These are phyloP conservation scores for Acanthornis magna DNA, from an alignment of 2,797 vertebrate species.

Conservation along the genomic window DNA sequence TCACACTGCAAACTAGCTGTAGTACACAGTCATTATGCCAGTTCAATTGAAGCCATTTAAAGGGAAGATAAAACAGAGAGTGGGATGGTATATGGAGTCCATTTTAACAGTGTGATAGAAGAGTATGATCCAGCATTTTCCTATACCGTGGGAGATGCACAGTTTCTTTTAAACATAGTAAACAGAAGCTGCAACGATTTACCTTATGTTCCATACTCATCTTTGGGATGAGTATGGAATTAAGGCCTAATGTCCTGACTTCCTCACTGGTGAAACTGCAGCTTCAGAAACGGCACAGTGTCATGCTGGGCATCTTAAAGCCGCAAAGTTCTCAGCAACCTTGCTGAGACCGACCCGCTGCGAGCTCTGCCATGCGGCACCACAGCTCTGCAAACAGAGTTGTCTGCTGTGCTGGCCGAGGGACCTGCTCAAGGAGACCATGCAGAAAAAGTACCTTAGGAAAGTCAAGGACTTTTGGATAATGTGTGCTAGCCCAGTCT, in stretches of 20 bases:
- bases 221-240: no score
- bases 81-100: background rate
- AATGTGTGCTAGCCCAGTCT: background rate
- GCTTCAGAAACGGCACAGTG: background rate
- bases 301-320: background rate
- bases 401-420: background rate
- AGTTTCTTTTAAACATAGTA: background rate
- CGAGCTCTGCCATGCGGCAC: background rate
- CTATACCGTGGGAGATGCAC: accelerated
- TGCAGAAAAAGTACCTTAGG: background rate
- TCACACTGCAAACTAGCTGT: background rate
- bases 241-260: background rate
- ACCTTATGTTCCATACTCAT: background rate
- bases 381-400: background rate
- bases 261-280: background rate
- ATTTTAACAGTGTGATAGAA: background rate
- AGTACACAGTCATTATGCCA: background rate
- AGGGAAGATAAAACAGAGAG: background rate
- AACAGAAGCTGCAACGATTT: conserved; percentile 1
- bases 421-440: background rate
- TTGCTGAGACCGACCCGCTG: background rate
- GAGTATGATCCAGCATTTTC: background rate
- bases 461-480: background rate
- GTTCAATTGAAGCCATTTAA: background rate
- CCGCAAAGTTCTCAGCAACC: background rate